Percentiles rank a stretch among this genome's conserved stretches.
These are phyloP conservation scores for Papilio polytes DNA, from an alignment of 1,140 invertebrate species.

Conservation along the genomic window DNA sequence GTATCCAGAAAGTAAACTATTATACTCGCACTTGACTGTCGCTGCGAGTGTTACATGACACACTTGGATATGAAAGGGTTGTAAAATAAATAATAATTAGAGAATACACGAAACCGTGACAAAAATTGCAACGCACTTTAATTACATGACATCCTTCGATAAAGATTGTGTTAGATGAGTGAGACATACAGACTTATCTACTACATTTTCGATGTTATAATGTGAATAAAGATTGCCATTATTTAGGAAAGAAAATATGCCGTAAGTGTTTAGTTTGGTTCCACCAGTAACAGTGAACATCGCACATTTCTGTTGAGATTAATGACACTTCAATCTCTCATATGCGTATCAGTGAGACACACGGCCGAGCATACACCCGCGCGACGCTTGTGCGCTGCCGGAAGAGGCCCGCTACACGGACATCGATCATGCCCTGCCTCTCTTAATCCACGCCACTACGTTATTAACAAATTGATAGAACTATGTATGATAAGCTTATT, in stretches of 20 bases:
- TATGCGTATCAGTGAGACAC: neutral
- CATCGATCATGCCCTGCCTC: conserved; percentile 49
- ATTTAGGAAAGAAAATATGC: neutral
- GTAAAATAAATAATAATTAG: conserved; percentile 13
- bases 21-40: conserved; percentile 11
- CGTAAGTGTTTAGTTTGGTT: neutral
- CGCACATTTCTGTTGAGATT: conserved; percentile 10
- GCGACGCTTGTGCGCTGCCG: conserved; percentile 43
- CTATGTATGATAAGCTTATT: neutral
- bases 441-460: conserved; percentile 42
- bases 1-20: conserved; percentile 37
- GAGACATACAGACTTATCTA: no score
- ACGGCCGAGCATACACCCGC: conserved; percentile 3
- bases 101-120: neutral
- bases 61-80: neutral
- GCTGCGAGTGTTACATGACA: neutral
- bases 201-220: neutral
- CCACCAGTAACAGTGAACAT: conserved; percentile 4
- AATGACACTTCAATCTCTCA: conserved; percentile 32
- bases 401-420: conserved; percentile 57
- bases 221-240: neutral
- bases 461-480: conserved; percentile 41
- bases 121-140: neutral
- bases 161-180: no score
- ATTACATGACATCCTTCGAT: neutral